Base-by-base conservation (phyloP, 2,113 vertebrate species). In the Malurus alboscapulatus region DNA sequence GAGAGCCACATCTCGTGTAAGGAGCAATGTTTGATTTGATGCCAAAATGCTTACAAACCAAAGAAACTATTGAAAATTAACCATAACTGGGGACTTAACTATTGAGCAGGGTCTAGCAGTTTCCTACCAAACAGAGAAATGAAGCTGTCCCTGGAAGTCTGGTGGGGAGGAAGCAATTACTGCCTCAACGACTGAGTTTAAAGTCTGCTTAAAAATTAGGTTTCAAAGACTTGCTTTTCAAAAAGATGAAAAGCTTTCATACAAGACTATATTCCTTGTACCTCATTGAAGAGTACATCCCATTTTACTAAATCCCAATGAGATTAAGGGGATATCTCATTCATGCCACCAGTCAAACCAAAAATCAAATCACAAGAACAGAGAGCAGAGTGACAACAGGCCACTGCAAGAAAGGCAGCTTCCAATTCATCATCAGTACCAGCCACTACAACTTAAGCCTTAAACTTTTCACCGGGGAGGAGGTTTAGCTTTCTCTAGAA, bases 101-200 rank as follows among this genome's bases (percentile, higher is more conserved):
- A 32, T 17, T 30, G 16, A 82, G 18, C 42, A 53, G 18, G 7
- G 9, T 50, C 68, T 0, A 0, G 5, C 53, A 22, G 10, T 40
- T 92, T 72, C 14, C 21, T 68, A 69, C 21, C 16, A 61, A 72
- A 75, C 1, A 3, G 21, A 85, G 32, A 75, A 89, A 75, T 32
- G 2, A 58, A 75, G 29, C 40, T 63, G 12, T 11, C 13, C 30
- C 34, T 73, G 30, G 29, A 79, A 76, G 20, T 26, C 34, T 63
- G 3, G 2, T 2, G 14, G 7, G 5, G 3, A 63, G 32, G 66
- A 51, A 69, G 4, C 17, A 83, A 40, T 85, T 77, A 53, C 34
- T 84, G 12, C 42, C 36, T 68, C 54, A 69, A 27, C 40, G 24
- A 61, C 24, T 76, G 9, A 93, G 38, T 17, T 71, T 42, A 45